Percentiles rank a stretch among this genome's conserved stretches.
Evolutionary conservation across 1,140 invertebrate genomes (phyloP).

Genomic region (Anoplolepis gracilipes): DNA sequence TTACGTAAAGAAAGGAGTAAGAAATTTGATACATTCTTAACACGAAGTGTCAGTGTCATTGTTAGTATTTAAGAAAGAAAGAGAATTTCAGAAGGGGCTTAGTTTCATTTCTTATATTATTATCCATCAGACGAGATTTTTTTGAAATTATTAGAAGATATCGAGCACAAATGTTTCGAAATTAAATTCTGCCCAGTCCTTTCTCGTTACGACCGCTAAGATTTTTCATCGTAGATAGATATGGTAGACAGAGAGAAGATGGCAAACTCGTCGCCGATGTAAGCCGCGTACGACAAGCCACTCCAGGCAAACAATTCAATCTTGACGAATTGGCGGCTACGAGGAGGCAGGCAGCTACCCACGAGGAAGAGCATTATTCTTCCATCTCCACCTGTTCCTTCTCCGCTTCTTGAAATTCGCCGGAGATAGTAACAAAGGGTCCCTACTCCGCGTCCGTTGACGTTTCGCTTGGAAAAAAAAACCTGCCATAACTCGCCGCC

Average conservation of each 20-base stretch:
- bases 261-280: slow-evolving; percentile 39
- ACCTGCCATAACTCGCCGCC: slow-evolving; percentile 53
- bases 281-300: slow-evolving; percentile 67
- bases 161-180: neutral
- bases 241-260: no score
- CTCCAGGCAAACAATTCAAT: slow-evolving; percentile 71
- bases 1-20: neutral
- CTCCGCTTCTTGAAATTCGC: slow-evolving; percentile 56
- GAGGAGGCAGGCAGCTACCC: slow-evolving; percentile 52
- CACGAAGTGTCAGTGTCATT: neutral
- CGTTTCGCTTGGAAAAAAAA: slow-evolving; percentile 9
- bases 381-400: slow-evolving; percentile 45
- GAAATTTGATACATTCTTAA: neutral
- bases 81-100: no score
- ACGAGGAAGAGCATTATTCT: slow-evolving; percentile 67
- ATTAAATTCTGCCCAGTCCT: neutral
- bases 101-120: neutral
- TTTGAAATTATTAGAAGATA: slow-evolving; percentile 6
- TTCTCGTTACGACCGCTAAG: slow-evolving; percentile 28
- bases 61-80: no score
- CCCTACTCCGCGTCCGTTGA: slow-evolving; percentile 26
- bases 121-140: neutral
- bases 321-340: slow-evolving; percentile 64
- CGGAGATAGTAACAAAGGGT: slow-evolving; percentile 31
- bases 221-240: slow-evolving; percentile 44